These are phyloP conservation scores for Gymnorhina tibicen DNA, from an alignment of 2,113 vertebrate species.

Conservation along the genomic window DNA sequence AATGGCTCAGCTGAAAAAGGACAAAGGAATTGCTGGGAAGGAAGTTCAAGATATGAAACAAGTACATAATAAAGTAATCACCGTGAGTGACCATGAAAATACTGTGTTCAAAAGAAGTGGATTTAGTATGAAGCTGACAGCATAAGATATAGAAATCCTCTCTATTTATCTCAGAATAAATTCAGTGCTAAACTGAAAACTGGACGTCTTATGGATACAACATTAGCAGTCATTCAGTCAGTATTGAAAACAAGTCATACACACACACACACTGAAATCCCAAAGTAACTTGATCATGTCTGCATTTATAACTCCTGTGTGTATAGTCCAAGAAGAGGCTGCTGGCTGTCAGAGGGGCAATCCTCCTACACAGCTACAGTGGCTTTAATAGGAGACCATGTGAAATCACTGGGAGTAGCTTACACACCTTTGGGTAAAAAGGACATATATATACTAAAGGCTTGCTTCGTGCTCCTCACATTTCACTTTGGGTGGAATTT, in stretches of 20 bases:
- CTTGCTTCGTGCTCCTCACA: background rate
- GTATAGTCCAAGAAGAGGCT: background rate
- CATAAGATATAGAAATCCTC: background rate
- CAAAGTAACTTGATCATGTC: background rate
- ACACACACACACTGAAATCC: background rate
- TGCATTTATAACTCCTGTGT: background rate
- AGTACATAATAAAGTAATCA: background rate
- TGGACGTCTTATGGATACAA: background rate
- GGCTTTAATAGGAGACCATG: background rate
- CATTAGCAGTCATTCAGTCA: background rate
- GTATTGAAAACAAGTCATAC: background rate
- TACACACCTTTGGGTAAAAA: background rate
- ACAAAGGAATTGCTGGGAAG: background rate
- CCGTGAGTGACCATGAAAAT: background rate
- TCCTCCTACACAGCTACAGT: background rate
- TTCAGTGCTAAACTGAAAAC: background rate
- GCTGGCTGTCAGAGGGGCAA: background rate
- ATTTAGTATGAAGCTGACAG: background rate
- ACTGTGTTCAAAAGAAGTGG: background rate
- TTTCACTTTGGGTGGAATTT: background rate
- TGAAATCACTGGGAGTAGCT: background rate
- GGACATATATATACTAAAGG: background rate
- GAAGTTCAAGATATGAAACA: background rate
- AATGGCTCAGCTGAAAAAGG: background rate
- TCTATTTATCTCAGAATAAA: background rate